These are phyloP conservation scores for Apogon talboti DNA, from an alignment of 2,797 vertebrate species.

Conservation along the genomic window DNA sequence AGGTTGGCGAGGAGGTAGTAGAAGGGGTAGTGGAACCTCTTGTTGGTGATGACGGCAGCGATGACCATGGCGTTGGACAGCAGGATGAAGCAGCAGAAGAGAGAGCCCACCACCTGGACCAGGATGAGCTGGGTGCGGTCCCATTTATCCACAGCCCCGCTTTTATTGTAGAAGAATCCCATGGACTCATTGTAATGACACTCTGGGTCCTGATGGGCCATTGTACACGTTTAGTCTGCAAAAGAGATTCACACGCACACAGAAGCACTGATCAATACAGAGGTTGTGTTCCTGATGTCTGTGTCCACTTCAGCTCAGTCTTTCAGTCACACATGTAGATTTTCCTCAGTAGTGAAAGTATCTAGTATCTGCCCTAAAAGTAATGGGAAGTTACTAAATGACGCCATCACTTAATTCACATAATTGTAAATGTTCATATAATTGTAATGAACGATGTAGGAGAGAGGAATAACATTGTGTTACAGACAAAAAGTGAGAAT, in stretches of 20 bases:
- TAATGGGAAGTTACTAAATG: no score
- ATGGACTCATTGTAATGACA: conserved; percentile 91
- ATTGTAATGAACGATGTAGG: no score
- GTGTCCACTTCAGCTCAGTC: no score
- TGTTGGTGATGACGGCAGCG: conserved; percentile 93
- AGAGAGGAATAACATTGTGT: no score
- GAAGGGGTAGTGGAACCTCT: conserved; percentile 95
- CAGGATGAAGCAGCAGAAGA: conserved; percentile 96
- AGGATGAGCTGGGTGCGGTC: conserved; percentile 82
- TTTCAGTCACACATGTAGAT: neutral
- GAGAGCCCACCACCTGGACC: conserved; percentile 89
- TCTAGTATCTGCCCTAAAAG: no score
- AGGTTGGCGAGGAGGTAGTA: conserved; percentile 96
- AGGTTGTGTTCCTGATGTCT: no score
- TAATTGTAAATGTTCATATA: no score
- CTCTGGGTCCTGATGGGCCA: conserved; percentile 84
- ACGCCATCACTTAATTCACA: no score
- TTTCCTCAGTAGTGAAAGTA: no score
- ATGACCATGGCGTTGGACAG: conserved; percentile 94
- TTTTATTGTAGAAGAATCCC: conserved; percentile 94
- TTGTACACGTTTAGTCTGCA: conserved; percentile 64
- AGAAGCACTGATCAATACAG: neutral
- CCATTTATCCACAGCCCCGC: conserved; percentile 83
- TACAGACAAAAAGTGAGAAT: no score
- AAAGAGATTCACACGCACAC: conserved; percentile 5